Percentiles rank a stretch among this genome's conserved stretches.
Conservation (phyloP, 35 echinoderm and acorn worm genomes). For the Ptychodera flava region DNA sequence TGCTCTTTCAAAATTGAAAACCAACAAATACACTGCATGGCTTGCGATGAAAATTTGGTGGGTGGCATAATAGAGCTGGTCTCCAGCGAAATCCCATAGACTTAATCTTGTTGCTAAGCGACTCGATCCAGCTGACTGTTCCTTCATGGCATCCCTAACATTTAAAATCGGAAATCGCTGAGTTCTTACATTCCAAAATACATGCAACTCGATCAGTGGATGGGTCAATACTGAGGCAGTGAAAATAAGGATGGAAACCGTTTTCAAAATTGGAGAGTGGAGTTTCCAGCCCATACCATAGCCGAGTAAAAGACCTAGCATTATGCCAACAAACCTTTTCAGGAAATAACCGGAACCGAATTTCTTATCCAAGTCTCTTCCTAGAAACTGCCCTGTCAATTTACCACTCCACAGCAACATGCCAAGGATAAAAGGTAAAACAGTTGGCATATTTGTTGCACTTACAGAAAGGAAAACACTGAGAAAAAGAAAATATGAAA, state of each 20-base stretch:
- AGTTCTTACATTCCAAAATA: neutral
- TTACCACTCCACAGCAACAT: too few relatives aligned
- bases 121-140: neutral
- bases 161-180: neutral
- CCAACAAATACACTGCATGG: constrained; percentile 10
- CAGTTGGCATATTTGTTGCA: too few relatives aligned
- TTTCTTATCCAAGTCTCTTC: neutral
- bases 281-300: neutral
- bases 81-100: constrained; percentile 12
- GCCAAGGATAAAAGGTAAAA: too few relatives aligned
- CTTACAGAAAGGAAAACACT: too few relatives aligned
- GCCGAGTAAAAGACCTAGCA: neutral
- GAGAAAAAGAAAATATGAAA: too few relatives aligned
- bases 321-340: neutral
- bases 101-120: constrained; percentile 5
- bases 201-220: neutral
- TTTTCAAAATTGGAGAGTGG: neutral
- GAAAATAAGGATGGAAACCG: neutral
- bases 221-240: neutral
- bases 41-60: constrained; percentile 6
- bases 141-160: neutral
- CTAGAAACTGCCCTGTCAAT: neutral
- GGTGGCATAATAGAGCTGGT: constrained; percentile 2
- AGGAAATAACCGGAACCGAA: neutral
- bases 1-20: constrained; percentile 20